Evolutionary conservation across 2,113 vertebrate species (phyloP).

Genomic region (Danionella cerebrum): DNA sequence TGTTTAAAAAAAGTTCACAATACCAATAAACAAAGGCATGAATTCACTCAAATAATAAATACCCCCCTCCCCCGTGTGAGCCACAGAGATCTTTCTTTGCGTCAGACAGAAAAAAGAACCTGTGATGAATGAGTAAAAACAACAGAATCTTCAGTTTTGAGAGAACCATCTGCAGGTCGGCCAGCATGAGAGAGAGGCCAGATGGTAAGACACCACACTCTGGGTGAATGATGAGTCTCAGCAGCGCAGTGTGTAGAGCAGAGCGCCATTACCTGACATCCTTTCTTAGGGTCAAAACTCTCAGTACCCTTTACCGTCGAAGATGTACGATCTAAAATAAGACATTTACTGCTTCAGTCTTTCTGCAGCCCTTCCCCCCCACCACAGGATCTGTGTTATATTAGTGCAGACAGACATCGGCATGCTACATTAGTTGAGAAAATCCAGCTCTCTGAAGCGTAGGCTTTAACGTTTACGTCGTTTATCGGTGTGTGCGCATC

Average conservation of each 20-base stretch:
- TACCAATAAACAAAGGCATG: too few relatives aligned
- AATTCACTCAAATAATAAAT: too few relatives aligned
- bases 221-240: conserved; percentile 18
- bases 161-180: too few relatives aligned
- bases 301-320: background rate
- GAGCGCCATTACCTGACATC: background rate
- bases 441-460: background rate
- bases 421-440: conserved; percentile 12
- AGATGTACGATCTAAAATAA: background rate
- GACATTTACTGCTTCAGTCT: background rate
- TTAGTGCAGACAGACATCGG: conserved; percentile 3
- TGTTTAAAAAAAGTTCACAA: too few relatives aligned
- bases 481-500: background rate
- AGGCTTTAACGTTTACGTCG: background rate
- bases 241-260: background rate
- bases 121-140: too few relatives aligned
- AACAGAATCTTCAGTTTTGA: too few relatives aligned
- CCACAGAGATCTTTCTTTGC: too few relatives aligned
- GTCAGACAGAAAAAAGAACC: too few relatives aligned
- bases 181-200: conserved; percentile 15
- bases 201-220: conserved; percentile 22
- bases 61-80: too few relatives aligned
- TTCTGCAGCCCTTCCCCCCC: background rate
- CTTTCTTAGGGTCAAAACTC: background rate
- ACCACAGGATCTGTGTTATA: background rate